phyloP scores from a whole-genome alignment of 2,888 invertebrate species.

The Ophonus ardosiacus region DNA sequence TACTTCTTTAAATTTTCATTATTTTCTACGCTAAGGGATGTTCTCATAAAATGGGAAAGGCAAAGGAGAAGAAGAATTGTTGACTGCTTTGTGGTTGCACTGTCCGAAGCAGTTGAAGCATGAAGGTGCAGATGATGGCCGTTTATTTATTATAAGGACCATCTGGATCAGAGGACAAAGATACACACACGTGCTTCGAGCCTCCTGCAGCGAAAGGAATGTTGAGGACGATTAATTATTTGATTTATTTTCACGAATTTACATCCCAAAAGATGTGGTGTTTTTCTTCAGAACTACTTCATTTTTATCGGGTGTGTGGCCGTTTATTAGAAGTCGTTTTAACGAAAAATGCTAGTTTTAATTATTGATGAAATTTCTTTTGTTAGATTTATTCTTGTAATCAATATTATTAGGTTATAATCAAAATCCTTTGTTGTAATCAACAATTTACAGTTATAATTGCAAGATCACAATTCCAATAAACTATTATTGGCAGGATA shows the following conservation, averaged over 20 bases:
- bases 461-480: no score
- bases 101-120: background rate
- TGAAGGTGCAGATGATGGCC: background rate
- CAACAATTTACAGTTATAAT: no score
- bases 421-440: no score
- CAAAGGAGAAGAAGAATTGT: background rate
- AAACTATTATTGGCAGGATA: no score
- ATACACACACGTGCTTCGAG: background rate
- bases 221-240: background rate
- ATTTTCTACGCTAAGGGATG: background rate
- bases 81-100: background rate
- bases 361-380: no score
- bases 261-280: background rate
- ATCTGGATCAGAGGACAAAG: background rate
- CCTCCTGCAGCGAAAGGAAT: background rate
- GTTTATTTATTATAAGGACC: background rate
- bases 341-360: no score
- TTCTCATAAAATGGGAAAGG: background rate
- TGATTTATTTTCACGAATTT: background rate
- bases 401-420: no score
- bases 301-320: background rate
- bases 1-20: slow-evolving; percentile 19
- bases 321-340: no score
- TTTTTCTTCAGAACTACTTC: background rate
- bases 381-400: no score